Evolutionary conservation across 2,113 vertebrate species (phyloP), one percentile per base, ranked within the genome.

Genomic region (Otus sunia): DNA sequence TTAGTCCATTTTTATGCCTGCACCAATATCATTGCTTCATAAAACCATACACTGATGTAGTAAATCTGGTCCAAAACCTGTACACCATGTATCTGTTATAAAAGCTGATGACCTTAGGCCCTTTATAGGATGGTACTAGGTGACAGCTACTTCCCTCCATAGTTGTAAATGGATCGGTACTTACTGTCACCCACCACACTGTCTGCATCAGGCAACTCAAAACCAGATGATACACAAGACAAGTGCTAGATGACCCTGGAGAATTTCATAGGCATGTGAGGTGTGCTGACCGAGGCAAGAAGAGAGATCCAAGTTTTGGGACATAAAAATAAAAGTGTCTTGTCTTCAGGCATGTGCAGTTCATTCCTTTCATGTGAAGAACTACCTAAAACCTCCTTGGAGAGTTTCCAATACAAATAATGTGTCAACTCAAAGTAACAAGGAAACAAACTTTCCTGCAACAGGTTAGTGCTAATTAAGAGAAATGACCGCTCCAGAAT

Each of bases 401-500:
- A 88, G 49, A 58, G 36, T 25, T 64, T 82, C 45, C 29, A n/a
- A 88, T 86, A 80, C n/a, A 92, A 90, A 90, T 66, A 69, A 39
- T 23, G 12, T 59, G 22, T 68, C 50, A 50, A 80, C 37, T 76
- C 11, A 36, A 68, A 76, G 71, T 41, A 88, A 80, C 37, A 20
- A 88, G 75, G 86, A 92, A 88, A 75, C 58, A 75, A 79, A 37
- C 37, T 63, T 87, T n/a, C 16, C 49, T 93, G 47, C 37, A 74
- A 43, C 4, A 56, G 8, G 27, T 30, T 52, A 72, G 49, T 41
- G 23, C 74, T 73, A 79, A 56, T 36, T 39, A 78, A 30, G 39
- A 82, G 63, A 94, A 89, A 68, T 39, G 30, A 25, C 27, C 2
- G 0, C 27, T 83, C 45, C 36, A 76, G 27, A 86, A 52, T 68